Conservation (phyloP, 2,888 invertebrate species). For the Aquatica leii region DNA sequence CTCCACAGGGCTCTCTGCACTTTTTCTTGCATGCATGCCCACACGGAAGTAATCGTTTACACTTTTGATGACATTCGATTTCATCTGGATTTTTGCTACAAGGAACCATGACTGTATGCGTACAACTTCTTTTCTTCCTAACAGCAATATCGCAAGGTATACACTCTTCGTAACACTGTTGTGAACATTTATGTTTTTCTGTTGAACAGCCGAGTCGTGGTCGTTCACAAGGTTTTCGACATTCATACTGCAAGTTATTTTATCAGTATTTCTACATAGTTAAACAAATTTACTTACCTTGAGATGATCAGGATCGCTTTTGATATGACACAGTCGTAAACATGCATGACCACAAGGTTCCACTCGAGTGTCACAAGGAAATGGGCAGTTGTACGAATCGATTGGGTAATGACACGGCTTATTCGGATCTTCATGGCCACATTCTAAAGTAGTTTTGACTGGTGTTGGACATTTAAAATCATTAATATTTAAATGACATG, state of each 20-base stretch:
- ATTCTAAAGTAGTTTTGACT: conserved; percentile 38
- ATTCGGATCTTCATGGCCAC: conserved; percentile 47
- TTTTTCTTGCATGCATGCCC: conserved; percentile 55
- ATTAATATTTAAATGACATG: conserved; percentile 61
- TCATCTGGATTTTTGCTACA: conserved; percentile 61
- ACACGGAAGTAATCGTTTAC: conserved; percentile 62
- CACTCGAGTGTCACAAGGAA: conserved; percentile 64
- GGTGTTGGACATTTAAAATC: conserved; percentile 55
- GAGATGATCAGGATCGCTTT: conserved; percentile 67
- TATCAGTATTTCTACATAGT: too few relatives aligned
- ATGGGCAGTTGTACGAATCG: conserved; percentile 57
- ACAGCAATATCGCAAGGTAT: conserved; percentile 61
- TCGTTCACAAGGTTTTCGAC: conserved; percentile 61
- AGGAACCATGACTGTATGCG: conserved; percentile 58
- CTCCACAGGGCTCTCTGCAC: neutral
- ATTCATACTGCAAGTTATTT: conserved; percentile 65
- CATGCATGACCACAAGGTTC: conserved; percentile 72
- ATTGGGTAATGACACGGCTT: conserved; percentile 59
- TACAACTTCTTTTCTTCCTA: conserved; percentile 62
- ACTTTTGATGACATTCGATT: conserved; percentile 61
- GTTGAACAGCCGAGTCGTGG: conserved; percentile 52
- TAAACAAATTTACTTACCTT: conserved; percentile 56
- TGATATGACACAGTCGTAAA: conserved; percentile 65
- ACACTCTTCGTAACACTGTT: conserved; percentile 64
- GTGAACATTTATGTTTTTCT: conserved; percentile 42